A percentile compares a stretch with the other conserved stretches of the same genome.
phyloP scores from a whole-genome alignment of 1,140 invertebrate genomes.

The Drosophila ambigua region DNA sequence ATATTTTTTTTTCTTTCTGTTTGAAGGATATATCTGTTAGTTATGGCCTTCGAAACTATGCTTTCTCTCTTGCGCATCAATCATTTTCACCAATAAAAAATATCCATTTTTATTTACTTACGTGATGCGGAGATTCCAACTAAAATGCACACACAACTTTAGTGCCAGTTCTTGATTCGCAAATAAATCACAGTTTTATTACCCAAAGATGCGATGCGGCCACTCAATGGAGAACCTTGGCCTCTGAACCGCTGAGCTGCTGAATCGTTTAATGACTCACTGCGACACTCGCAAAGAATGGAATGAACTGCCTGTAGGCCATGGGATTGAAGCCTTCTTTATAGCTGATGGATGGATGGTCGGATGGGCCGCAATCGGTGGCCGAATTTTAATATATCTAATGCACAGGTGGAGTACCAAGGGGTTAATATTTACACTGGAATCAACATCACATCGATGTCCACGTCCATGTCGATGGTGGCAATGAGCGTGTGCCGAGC shows the following conservation, averaged over 20 bases:
- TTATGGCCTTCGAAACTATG: no score
- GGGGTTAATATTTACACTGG: constrained; percentile 53
- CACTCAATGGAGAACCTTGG: constrained; percentile 1
- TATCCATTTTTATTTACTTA: constrained; percentile 28
- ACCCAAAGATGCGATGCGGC: neutral
- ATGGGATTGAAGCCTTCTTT: constrained; percentile 3
- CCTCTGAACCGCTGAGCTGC: neutral
- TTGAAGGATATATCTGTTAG: no score
- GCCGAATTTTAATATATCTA: constrained; percentile 63
- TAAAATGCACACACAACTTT: neutral
- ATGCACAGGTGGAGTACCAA: constrained; percentile 55
- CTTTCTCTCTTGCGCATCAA: neutral
- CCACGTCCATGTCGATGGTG: constrained; percentile 6
- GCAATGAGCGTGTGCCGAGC: constrained; percentile 53
- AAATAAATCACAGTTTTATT: constrained; percentile 43
- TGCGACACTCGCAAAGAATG: constrained; percentile 3
- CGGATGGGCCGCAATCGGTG: neutral
- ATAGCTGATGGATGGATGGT: constrained; percentile 6
- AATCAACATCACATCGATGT: constrained; percentile 5
- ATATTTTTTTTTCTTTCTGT: no score
- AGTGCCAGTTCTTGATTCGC: neutral
- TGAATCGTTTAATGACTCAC: neutral
- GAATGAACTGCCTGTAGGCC: no score
- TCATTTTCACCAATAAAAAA: neutral
- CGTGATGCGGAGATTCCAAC: constrained; percentile 18